Evolutionary conservation across 2,888 invertebrate species (phyloP).

Genomic region (Conomelus anceps): DNA sequence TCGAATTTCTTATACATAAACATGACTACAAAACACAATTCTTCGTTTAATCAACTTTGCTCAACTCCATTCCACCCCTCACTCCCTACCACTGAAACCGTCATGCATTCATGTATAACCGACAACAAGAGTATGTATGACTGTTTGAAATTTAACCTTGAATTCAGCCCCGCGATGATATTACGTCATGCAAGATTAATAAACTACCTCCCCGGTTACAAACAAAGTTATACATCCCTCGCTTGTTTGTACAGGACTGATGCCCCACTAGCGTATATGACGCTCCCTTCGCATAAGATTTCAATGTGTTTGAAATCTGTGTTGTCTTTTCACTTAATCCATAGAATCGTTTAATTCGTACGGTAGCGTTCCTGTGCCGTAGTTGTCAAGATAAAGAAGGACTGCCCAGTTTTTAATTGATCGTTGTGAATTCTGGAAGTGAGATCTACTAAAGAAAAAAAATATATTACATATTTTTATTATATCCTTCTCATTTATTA

Average conservation of each 20-base stretch:
- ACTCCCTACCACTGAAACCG: neutral
- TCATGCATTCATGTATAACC: neutral
- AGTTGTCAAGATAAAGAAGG: neutral
- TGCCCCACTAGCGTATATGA: neutral
- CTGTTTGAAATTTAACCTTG: neutral
- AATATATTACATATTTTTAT: too few relatives aligned
- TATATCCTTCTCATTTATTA: too few relatives aligned
- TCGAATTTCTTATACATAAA: slow-evolving; percentile 8
- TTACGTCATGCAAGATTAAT: neutral
- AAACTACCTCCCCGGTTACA: neutral
- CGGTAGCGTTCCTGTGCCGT: neutral
- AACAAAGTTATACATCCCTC: neutral
- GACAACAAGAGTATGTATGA: neutral
- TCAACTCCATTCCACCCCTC: neutral
- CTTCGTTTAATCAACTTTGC: slow-evolving; percentile 7
- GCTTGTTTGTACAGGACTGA: neutral
- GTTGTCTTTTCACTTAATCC: neutral
- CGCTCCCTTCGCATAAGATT: neutral
- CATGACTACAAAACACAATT: neutral
- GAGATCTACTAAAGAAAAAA: too few relatives aligned
- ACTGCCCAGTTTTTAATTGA: neutral
- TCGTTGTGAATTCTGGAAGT: neutral
- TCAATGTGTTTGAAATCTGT: neutral
- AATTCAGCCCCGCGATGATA: neutral
- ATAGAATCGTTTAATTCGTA: neutral